Conservation (phyloP, 2,113 vertebrate species). For the Eurystomus gularis region DNA sequence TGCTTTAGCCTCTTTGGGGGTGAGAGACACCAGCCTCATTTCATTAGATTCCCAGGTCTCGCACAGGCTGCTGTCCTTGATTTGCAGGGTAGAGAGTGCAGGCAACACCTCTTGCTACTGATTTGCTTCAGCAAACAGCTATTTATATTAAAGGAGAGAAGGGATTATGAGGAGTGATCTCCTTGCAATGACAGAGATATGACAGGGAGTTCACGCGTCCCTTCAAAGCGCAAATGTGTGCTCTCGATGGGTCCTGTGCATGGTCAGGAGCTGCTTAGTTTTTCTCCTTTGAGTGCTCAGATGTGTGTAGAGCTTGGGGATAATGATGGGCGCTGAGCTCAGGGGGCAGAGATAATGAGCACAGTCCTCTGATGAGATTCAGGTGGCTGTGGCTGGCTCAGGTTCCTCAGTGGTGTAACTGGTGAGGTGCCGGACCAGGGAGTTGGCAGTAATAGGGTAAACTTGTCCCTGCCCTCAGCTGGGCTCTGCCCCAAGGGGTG, state of each 20-base stretch:
- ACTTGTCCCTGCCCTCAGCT: neutral
- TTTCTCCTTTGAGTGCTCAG: neutral
- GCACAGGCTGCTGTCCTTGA: neutral
- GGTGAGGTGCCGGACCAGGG: neutral
- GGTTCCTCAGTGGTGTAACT: neutral
- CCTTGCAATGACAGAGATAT: neutral
- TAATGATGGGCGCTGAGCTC: neutral
- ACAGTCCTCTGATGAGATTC: neutral
- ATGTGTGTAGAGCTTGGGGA: neutral
- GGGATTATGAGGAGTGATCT: neutral
- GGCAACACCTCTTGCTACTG: neutral
- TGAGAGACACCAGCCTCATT: neutral
- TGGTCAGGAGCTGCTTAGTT: neutral
- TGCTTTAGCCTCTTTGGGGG: neutral
- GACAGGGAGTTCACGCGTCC: neutral
- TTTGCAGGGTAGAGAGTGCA: neutral
- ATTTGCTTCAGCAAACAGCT: neutral
- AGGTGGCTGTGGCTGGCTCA: neutral
- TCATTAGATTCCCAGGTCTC: no score
- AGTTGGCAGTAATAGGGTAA: neutral
- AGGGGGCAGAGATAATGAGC: neutral
- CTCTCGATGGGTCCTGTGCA: neutral
- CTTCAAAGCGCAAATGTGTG: neutral
- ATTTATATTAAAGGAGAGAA: neutral
- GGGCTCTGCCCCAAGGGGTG: neutral